Evolutionary conservation across 2,888 invertebrate genomes (phyloP).

Genomic region (Thymelicus lineola): DNA sequence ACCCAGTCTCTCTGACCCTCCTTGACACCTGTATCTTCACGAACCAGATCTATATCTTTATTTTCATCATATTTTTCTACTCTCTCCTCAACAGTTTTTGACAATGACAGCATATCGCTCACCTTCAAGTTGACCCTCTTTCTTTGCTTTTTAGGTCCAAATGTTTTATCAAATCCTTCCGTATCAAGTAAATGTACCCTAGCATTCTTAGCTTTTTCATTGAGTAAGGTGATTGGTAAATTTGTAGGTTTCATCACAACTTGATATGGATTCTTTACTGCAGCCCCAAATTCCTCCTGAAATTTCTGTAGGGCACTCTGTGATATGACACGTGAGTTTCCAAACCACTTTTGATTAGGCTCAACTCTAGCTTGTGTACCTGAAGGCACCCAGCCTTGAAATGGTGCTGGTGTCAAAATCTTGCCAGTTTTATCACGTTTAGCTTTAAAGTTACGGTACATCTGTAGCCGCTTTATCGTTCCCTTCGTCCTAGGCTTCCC

Average conservation of each 20-base stretch:
- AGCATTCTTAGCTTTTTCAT: constrained; percentile 95
- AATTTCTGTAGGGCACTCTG: constrained; percentile 95
- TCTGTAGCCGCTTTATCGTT: constrained; percentile 98
- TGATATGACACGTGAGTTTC: constrained; percentile 98
- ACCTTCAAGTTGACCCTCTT: constrained; percentile 94
- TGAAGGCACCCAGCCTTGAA: constrained; percentile 94
- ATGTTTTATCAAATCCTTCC: constrained; percentile 96
- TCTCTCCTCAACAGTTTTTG: constrained; percentile 89
- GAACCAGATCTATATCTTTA: constrained; percentile 93
- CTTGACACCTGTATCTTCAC: constrained; percentile 92
- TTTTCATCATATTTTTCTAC: constrained; percentile 91
- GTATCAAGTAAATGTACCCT: constrained; percentile 98
- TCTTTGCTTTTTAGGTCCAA: constrained; percentile 96
- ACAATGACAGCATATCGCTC: constrained; percentile 91
- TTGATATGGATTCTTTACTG: constrained; percentile 98
- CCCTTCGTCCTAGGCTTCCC: constrained; percentile 94
- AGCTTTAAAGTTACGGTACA: constrained; percentile 99
- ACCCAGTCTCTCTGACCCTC: constrained; percentile 96
- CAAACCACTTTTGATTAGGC: constrained; percentile 99
- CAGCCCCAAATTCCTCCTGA: constrained; percentile 97
- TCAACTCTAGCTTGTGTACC: constrained; percentile 98
- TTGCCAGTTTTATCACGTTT: constrained; percentile 95
- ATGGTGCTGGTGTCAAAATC: constrained; percentile 97
- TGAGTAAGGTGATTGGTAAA: constrained; percentile 96
- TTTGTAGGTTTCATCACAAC: constrained; percentile 98